Conservation (phyloP, 2,113 vertebrate species). For the Phoenicopterus ruber region DNA sequence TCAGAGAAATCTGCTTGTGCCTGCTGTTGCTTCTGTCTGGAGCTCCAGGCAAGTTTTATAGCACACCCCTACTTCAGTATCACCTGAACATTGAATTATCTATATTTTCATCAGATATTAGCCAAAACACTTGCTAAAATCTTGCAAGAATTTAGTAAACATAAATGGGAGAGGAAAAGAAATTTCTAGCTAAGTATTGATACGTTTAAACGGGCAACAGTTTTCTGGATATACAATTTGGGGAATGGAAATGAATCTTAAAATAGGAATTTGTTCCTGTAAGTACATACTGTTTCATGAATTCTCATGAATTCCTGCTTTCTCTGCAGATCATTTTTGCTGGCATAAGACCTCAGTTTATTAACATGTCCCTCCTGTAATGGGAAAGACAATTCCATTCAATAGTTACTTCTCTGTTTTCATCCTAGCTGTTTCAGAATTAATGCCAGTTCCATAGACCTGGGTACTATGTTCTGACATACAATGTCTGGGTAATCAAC, state of each 20-base stretch:
- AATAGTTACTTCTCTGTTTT: not conserved
- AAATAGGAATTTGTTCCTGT: not conserved
- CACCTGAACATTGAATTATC: not conserved
- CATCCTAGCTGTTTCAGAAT: conserved; percentile 31
- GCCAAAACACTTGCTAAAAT: not conserved
- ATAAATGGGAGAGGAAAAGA: not conserved
- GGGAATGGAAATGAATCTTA: not conserved
- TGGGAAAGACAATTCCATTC: not conserved
- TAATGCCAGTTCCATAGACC: conserved; percentile 6
- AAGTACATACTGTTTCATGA: not conserved
- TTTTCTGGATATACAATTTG: not conserved
- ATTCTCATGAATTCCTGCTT: not conserved
- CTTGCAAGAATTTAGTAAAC: not conserved
- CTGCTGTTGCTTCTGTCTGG: not conserved
- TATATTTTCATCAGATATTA: not conserved
- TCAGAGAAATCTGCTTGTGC: not conserved
- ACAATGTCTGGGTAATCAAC: not conserved
- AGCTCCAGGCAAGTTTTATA: not conserved
- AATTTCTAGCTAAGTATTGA: not conserved
- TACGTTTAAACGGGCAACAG: not conserved
- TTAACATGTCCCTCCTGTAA: not conserved
- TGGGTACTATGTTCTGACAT: not conserved
- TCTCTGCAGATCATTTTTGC: not conserved
- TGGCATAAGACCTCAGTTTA: not conserved
- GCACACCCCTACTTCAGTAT: not conserved